Evolutionary conservation across 2,888 invertebrate genomes (phyloP).

Genomic region (Hypolimnas misippus): DNA sequence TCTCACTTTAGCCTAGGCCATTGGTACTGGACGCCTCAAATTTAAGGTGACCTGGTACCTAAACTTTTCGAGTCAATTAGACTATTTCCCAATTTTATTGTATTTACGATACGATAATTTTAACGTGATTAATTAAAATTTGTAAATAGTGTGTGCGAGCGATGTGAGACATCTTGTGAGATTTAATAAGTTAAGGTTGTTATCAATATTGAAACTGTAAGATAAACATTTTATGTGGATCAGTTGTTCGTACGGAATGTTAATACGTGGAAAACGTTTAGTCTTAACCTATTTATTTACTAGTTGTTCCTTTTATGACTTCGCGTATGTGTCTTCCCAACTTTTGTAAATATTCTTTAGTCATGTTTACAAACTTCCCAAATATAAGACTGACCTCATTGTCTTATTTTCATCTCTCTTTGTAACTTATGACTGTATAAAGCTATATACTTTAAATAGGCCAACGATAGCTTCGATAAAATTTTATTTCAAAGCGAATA

Average conservation of each 20-base stretch:
- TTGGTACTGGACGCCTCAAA: constrained; percentile 77
- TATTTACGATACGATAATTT: constrained; percentile 60
- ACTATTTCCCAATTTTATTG: constrained; percentile 74
- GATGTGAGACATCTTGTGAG: constrained; percentile 79
- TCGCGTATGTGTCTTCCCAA: constrained; percentile 78
- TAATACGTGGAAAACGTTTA: constrained; percentile 57
- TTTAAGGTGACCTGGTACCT: constrained; percentile 81
- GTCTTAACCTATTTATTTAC: constrained; percentile 63
- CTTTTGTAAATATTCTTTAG: constrained; percentile 82
- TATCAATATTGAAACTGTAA: constrained; percentile 70
- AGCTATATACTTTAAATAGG: constrained; percentile 72
- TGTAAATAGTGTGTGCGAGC: constrained; percentile 70
- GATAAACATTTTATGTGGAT: constrained; percentile 64
- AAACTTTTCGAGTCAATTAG: constrained; percentile 74
- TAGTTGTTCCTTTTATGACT: constrained; percentile 68
- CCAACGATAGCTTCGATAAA: constrained; percentile 73
- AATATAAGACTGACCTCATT: constrained; percentile 84
- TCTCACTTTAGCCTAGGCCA: constrained; percentile 79
- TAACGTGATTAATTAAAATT: constrained; percentile 68
- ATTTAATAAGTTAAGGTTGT: constrained; percentile 77
- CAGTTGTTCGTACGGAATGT: constrained; percentile 69
- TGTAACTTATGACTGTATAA: constrained; percentile 68
- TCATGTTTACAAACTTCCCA: constrained; percentile 80
- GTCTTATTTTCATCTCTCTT: constrained; percentile 80
- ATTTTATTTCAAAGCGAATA: constrained; percentile 73